A percentile compares a stretch with the other conserved stretches of the same genome.
These are phyloP conservation scores for Branchipolynoe longqiensis DNA, from an alignment of 2,888 invertebrate species.

Conservation along the genomic window DNA sequence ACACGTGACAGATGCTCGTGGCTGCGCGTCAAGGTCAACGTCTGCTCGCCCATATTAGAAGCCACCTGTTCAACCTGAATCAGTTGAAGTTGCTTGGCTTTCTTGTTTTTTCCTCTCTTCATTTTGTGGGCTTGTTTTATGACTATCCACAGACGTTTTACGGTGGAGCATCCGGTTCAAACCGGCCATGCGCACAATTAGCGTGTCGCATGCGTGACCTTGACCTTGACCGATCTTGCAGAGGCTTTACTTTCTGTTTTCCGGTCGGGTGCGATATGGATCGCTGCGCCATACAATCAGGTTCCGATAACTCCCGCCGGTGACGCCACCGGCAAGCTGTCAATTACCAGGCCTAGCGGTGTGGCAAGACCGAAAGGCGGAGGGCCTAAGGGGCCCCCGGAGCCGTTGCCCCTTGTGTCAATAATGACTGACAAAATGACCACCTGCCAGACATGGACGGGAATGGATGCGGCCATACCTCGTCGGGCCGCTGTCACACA, in stretches of 20 bases:
- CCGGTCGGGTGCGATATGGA: slow-evolving; percentile 16
- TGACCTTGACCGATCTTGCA: neutral
- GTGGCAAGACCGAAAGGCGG: slow-evolving; percentile 5
- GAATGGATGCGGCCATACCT: slow-evolving; percentile 13
- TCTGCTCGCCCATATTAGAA: too few relatives aligned
- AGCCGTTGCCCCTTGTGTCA: slow-evolving; percentile 26
- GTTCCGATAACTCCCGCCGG: slow-evolving; percentile 28
- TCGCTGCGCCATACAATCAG: neutral
- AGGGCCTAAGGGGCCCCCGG: slow-evolving; percentile 7
- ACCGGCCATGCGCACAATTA: neutral
- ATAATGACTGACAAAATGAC: slow-evolving; percentile 36
- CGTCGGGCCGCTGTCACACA: slow-evolving; percentile 36
- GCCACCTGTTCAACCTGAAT: too few relatives aligned
- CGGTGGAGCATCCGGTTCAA: too few relatives aligned
- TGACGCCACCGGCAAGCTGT: neutral
- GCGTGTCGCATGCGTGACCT: neutral
- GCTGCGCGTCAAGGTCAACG: too few relatives aligned
- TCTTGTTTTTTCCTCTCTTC: too few relatives aligned
- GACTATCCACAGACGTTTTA: too few relatives aligned
- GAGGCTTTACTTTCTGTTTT: neutral
- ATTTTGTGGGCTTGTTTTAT: too few relatives aligned
- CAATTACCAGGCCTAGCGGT: slow-evolving; percentile 10
- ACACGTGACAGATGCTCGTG: too few relatives aligned
- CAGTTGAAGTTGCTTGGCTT: too few relatives aligned
- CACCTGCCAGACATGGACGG: slow-evolving; percentile 10